A percentile compares a stretch with the other conserved stretches of the same genome.
phyloP scores from a whole-genome alignment of 2,113 vertebrate species.

The Rhabdomys dilectus region DNA sequence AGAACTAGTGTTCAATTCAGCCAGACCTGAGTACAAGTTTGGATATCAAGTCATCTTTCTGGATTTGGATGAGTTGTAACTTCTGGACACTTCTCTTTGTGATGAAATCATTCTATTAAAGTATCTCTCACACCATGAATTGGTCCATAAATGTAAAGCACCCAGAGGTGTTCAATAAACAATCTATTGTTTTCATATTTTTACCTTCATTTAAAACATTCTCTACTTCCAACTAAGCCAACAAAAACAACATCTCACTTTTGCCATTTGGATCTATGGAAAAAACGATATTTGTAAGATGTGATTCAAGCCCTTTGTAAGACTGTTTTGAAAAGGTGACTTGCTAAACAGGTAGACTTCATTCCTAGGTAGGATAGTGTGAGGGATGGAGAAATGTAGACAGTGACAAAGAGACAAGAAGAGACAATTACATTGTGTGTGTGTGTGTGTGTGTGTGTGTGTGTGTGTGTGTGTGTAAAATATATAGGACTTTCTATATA shows the following conservation, averaged over 20 bases:
- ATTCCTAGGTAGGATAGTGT: neutral
- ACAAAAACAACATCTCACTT: neutral
- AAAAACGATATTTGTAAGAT: neutral
- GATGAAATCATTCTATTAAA: neutral
- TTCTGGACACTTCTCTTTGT: neutral
- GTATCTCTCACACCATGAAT: neutral
- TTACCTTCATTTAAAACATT: neutral
- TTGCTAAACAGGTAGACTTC: neutral
- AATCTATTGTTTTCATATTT: neutral
- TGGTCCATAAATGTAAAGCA: neutral
- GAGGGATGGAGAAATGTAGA: rapidly evolving
- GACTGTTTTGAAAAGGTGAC: neutral
- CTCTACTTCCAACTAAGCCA: neutral
- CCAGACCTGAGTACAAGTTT: neutral
- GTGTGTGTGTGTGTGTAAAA: neutral
- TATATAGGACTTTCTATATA: neutral
- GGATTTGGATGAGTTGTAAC: neutral
- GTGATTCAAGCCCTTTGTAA: neutral
- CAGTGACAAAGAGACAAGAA: neutral
- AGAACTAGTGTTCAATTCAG: neutral
- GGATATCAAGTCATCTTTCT: neutral
- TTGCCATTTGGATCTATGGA: neutral
- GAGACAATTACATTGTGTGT: neutral
- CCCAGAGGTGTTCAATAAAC: neutral
- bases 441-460: neutral